Evolutionary conservation across 2,888 invertebrate genomes (phyloP).

Genomic region (Andricus curvator): DNA sequence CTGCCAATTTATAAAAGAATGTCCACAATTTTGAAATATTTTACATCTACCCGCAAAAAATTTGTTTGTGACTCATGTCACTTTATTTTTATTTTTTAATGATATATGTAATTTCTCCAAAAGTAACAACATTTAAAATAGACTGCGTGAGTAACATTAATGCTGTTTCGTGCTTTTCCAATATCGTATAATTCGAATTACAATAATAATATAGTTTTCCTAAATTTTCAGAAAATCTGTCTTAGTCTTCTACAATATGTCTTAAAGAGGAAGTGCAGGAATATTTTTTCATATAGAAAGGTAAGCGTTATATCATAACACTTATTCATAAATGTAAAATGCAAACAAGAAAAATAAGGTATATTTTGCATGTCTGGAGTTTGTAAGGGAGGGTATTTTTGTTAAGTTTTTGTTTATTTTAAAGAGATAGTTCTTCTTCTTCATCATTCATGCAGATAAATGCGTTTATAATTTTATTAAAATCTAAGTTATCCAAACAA

Average conservation of each 20-base stretch:
- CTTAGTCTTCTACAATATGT: not conserved
- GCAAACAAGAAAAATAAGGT: no score
- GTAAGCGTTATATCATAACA: no score
- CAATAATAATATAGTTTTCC: not conserved
- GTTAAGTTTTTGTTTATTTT: no score
- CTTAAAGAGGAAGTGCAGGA: not conserved
- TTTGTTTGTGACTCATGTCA: not conserved
- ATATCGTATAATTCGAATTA: not conserved
- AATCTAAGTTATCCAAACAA: no score
- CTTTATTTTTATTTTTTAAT: not conserved
- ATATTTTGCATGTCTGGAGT: no score
- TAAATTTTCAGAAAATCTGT: not conserved
- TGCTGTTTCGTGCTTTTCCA: not conserved
- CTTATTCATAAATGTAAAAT: no score
- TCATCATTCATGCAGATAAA: no score
- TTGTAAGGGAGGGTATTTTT: no score
- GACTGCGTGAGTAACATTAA: not conserved
- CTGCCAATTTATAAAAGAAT: not conserved
- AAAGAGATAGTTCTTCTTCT: no score
- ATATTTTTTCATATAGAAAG: not conserved
- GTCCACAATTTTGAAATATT: not conserved
- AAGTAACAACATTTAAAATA: not conserved
- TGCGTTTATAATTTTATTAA: no score
- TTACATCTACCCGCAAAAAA: not conserved
- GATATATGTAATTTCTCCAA: not conserved